A percentile compares a stretch with the other conserved stretches of the same genome.
phyloP scores from a whole-genome alignment of 2,797 vertebrate genomes.

The Melanotaenia boesemani region DNA sequence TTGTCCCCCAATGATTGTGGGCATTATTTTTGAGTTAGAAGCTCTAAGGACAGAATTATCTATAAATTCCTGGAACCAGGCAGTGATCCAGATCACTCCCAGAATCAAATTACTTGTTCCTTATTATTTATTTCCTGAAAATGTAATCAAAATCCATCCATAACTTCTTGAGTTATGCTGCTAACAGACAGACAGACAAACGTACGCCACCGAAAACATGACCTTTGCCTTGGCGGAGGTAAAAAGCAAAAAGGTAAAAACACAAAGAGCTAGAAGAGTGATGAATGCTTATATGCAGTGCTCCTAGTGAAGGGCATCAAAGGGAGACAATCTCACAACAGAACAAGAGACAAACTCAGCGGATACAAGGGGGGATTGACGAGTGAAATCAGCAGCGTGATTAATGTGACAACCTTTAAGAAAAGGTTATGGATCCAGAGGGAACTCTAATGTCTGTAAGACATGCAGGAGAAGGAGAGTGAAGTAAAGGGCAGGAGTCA shows the following conservation, averaged over 20 bases:
- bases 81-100: no score
- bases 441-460: constrained; percentile 75
- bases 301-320: constrained; percentile 37
- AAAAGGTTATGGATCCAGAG: constrained; percentile 78
- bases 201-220: no score
- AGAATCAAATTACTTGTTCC: no score
- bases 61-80: no score
- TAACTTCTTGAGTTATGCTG: no score
- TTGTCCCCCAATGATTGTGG: no score
- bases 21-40: no score
- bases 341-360: constrained; percentile 54
- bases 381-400: constrained; percentile 75
- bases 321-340: constrained; percentile 35
- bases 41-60: no score
- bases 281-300: constrained; percentile 45
- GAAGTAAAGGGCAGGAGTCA: constrained; percentile 74
- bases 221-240: no score
- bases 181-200: no score
- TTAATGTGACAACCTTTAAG: constrained; percentile 85
- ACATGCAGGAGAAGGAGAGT: constrained; percentile 61
- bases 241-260: constrained; percentile 7
- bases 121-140: no score
- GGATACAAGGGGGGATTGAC: constrained; percentile 56
- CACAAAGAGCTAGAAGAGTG: constrained; percentile 5
- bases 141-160: no score